These are phyloP conservation scores for Pogonognathellus flavescens DNA, from an alignment of 1,140 invertebrate species.

Conservation along the genomic window DNA sequence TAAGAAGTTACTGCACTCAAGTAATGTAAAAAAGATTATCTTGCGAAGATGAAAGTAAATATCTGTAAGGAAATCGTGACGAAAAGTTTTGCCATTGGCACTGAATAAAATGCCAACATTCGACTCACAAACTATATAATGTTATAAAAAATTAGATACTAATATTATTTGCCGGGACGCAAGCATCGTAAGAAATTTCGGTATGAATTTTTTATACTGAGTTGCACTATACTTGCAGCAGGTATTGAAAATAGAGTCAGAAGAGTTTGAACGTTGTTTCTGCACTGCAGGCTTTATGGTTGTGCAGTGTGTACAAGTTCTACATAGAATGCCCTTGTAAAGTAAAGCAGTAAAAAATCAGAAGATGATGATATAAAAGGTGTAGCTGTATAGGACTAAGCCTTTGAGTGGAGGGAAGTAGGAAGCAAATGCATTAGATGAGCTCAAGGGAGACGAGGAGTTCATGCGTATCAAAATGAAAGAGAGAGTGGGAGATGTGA, in stretches of 20 bases:
- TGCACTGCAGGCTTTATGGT: too few relatives aligned
- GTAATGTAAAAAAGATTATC: constrained; percentile 1
- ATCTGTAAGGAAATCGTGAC: background rate
- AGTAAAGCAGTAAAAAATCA: too few relatives aligned
- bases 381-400: background rate
- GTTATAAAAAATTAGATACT: background rate
- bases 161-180: too few relatives aligned
- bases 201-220: too few relatives aligned
- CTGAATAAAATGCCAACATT: constrained; percentile 31
- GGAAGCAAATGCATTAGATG: constrained; percentile 31
- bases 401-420: background rate
- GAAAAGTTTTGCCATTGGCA: constrained; percentile 20
- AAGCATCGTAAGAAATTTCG: too few relatives aligned
- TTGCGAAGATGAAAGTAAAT: constrained; percentile 14
- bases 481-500: constrained; percentile 63
- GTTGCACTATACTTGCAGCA: background rate
- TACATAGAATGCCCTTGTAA: too few relatives aligned
- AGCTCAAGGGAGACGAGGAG: constrained; percentile 53
- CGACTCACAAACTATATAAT: background rate
- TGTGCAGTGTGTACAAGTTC: too few relatives aligned
- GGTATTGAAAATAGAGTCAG: constrained; percentile 13
- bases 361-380: background rate
- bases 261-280: background rate
- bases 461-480: constrained; percentile 65
- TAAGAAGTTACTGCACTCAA: constrained; percentile 11